Conservation (phyloP, 2,113 vertebrate genomes). For the Spea multiplicata region DNA sequence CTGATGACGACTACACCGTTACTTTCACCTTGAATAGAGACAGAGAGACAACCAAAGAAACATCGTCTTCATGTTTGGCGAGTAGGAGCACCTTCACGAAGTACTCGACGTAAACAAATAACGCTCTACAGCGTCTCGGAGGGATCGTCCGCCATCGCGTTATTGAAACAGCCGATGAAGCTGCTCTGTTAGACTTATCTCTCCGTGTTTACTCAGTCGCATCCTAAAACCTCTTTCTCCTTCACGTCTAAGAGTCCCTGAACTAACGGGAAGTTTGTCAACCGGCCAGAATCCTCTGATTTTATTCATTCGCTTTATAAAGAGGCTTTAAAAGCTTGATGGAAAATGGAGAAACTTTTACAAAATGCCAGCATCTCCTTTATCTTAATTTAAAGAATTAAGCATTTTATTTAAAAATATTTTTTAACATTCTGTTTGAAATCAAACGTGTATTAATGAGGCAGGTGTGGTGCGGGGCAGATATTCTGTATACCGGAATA, state of each 20-base stretch:
- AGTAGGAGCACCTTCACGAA: slow-evolving; percentile 41
- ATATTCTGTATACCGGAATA: no score
- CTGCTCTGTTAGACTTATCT: slow-evolving; percentile 49
- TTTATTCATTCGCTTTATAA: no score
- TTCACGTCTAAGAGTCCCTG: neutral
- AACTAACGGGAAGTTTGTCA: neutral
- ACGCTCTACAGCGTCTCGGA: slow-evolving; percentile 1
- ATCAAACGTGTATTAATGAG: no score
- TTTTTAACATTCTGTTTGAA: no score
- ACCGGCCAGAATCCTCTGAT: no score
- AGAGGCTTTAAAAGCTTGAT: no score
- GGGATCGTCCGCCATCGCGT: neutral
- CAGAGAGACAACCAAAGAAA: slow-evolving; percentile 48
- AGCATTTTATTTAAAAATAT: no score
- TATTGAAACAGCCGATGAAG: slow-evolving; percentile 49
- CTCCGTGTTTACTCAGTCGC: slow-evolving; percentile 61
- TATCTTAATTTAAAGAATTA: no score
- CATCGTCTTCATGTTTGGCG: slow-evolving; percentile 47
- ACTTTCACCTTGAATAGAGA: slow-evolving; percentile 25
- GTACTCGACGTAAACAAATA: slow-evolving; percentile 53
- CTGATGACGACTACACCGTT: neutral
- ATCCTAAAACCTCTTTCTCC: neutral
- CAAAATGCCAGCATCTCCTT: no score
- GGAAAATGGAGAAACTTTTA: no score
- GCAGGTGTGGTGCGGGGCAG: no score